Evolutionary conservation across 2,797 vertebrate genomes (phyloP).

Genomic region (Myoxocephalus aenaeus): DNA sequence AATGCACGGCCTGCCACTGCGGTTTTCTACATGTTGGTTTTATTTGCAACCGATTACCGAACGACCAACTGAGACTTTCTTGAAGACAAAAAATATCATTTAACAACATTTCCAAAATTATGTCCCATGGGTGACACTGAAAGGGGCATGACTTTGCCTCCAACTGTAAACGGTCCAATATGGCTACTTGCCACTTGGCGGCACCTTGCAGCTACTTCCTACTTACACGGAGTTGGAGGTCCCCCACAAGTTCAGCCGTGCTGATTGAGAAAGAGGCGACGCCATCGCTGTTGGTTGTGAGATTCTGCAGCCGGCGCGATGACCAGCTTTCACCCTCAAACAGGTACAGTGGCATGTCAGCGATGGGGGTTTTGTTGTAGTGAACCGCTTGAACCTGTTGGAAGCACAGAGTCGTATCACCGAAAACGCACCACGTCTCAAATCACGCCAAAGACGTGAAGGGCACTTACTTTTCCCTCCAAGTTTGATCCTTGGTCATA

Average conservation of each 20-base stretch:
- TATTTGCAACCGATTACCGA: no score
- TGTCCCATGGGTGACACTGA: no score
- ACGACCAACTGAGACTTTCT: no score
- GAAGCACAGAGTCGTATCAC: not conserved
- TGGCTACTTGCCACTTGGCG: no score
- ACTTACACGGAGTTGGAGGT: constrained; percentile 58
- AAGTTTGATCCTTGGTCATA: constrained; percentile 59
- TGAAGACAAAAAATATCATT: no score
- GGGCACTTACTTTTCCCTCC: constrained; percentile 66
- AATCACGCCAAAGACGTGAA: not conserved
- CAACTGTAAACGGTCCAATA: no score
- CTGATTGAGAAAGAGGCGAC: constrained; percentile 69
- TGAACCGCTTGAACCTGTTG: constrained; percentile 73
- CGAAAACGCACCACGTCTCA: not conserved
- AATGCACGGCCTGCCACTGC: no score
- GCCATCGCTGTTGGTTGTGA: constrained; percentile 75
- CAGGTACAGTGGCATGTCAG: constrained; percentile 64
- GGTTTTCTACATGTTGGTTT: no score
- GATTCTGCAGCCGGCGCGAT: constrained; percentile 41
- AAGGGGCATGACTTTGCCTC: no score
- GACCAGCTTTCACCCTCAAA: constrained; percentile 48
- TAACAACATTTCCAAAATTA: no score
- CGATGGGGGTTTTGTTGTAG: constrained; percentile 63
- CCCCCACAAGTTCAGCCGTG: not conserved
- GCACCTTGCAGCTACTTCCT: no score